Conservation (phyloP, 2,888 invertebrate genomes). For the Scaptomyza reducta region DNA sequence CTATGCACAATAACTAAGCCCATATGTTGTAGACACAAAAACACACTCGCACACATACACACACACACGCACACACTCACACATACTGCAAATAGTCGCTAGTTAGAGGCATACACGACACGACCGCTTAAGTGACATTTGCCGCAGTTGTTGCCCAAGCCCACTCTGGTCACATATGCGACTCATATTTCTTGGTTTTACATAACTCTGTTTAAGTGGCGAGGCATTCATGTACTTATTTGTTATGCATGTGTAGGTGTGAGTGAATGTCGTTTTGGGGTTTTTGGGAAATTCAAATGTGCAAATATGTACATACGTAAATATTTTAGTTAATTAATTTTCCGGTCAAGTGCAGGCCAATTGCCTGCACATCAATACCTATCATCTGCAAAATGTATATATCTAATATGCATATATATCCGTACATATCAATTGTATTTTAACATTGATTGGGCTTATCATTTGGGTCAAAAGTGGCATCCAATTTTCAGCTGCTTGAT, state of each 20-base stretch:
- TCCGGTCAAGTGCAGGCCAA: constrained; percentile 59
- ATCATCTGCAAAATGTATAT: constrained; percentile 1
- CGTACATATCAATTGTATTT: neutral
- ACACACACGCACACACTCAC: constrained; percentile 9
- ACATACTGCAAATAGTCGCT: constrained; percentile 33
- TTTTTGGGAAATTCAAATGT: constrained; percentile 32
- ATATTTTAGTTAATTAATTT: constrained; percentile 78
- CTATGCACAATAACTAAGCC: constrained; percentile 70
- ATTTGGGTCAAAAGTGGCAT: constrained; percentile 27
- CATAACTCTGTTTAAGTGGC: constrained; percentile 46
- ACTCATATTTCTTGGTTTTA: constrained; percentile 54
- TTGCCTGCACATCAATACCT: constrained; percentile 30
- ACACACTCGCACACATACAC: constrained; percentile 11
- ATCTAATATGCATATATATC: too few species aligned
- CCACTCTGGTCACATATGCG: constrained; percentile 32
- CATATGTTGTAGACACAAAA: constrained; percentile 41
- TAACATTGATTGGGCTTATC: constrained; percentile 29
- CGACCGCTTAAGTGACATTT: constrained; percentile 65
- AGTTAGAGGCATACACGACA: constrained; percentile 43
- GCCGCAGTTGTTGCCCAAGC: constrained; percentile 52
- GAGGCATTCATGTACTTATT: constrained; percentile 12
- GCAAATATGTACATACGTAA: constrained; percentile 43
- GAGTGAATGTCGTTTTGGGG: constrained; percentile 7
- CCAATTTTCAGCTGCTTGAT: constrained; percentile 32
- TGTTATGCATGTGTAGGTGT: constrained; percentile 11